These are phyloP conservation scores for Gorsachius magnificus DNA, from an alignment of 2,797 vertebrate genomes.

Conservation along the genomic window DNA sequence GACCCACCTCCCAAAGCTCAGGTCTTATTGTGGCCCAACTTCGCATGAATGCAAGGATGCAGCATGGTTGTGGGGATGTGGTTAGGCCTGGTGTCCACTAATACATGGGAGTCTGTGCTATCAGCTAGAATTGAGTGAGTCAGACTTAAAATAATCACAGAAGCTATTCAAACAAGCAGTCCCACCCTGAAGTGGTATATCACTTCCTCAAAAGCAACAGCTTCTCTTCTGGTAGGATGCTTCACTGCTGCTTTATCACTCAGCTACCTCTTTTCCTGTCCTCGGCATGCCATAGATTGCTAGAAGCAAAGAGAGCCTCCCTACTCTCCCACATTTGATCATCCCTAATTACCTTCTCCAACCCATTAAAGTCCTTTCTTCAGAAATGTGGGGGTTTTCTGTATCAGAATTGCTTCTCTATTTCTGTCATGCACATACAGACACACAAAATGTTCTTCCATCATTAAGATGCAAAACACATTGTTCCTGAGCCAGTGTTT, in stretches of 20 bases:
- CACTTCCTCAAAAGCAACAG: neutral
- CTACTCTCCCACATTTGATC: neutral
- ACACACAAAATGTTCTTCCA: neutral
- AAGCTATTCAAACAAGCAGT: neutral
- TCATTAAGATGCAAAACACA: neutral
- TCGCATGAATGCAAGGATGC: neutral
- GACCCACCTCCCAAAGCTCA: neutral
- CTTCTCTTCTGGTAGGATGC: neutral
- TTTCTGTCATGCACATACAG: neutral
- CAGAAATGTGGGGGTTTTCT: neutral
- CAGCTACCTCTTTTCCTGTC: neutral
- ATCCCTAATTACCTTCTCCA: neutral
- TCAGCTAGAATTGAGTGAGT: neutral
- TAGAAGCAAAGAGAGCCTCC: neutral
- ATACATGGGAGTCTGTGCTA: neutral
- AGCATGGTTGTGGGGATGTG: neutral
- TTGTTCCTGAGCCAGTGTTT: neutral
- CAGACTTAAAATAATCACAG: neutral
- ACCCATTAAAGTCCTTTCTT: neutral
- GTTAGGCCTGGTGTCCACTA: neutral
- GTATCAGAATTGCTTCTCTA: neutral
- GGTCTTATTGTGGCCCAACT: neutral
- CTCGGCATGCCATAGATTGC: neutral
- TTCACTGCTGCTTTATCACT: neutral
- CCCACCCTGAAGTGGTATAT: neutral